Conservation (phyloP, 2,888 invertebrate species). For the Tipula vernalis region DNA sequence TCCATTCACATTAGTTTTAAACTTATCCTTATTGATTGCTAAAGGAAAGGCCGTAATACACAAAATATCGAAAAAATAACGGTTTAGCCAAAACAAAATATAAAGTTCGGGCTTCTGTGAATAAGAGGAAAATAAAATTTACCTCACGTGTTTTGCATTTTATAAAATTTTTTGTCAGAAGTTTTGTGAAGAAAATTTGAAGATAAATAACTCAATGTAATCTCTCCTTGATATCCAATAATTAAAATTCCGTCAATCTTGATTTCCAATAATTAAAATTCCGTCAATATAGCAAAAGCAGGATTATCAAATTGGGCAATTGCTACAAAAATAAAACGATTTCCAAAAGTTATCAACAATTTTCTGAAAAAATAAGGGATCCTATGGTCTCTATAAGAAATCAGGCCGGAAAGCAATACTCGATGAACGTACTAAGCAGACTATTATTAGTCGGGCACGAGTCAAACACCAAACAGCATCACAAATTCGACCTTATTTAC, state of each 20-base stretch:
- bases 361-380: neutral
- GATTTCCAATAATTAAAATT: neutral
- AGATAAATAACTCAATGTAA: neutral
- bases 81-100: too few species aligned
- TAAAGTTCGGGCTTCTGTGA: too few species aligned
- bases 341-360: neutral
- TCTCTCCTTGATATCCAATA: neutral
- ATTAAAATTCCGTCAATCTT: neutral
- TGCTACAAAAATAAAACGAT: neutral
- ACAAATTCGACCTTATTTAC: neutral
- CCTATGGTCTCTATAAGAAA: neutral
- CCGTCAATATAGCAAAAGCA: neutral
- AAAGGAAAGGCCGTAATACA: too few species aligned
- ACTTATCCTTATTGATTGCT: too few species aligned
- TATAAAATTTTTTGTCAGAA: neutral
- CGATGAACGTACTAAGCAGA: neutral
- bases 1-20: too few species aligned
- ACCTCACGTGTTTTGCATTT: neutral
- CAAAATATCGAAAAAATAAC: too few species aligned
- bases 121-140: neutral
- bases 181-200: neutral
- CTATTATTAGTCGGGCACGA: neutral
- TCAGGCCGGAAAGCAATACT: neutral
- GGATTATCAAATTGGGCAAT: neutral
- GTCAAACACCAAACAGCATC: neutral